Conservation (phyloP, 1,140 invertebrate species). For the Melipona quadrifasciata region DNA sequence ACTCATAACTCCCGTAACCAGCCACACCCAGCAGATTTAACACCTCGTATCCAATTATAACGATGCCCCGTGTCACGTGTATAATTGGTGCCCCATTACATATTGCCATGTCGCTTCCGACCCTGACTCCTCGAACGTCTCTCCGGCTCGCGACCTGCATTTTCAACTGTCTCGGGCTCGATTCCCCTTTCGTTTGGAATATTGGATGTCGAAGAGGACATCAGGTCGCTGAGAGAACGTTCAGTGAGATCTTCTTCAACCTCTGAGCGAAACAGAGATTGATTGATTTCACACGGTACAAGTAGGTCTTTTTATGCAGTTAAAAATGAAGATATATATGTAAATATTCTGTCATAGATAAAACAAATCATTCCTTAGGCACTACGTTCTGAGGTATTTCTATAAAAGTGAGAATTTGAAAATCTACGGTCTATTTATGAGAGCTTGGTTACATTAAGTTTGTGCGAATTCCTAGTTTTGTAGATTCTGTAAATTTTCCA, state of each 20-base stretch:
- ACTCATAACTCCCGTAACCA: constrained; percentile 69
- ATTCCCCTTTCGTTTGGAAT: neutral
- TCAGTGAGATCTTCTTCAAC: neutral
- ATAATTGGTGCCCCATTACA: constrained; percentile 57
- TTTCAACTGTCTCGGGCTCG: neutral
- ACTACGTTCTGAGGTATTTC: no score
- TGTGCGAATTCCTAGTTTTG: no score
- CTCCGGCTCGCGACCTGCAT: neutral
- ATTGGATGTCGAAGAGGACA: neutral
- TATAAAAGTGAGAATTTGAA: no score
- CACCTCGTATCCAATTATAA: constrained; percentile 74
- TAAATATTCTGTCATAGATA: no score
- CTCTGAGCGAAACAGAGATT: neutral
- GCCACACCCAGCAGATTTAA: constrained; percentile 74
- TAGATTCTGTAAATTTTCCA: no score
- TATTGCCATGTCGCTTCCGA: constrained; percentile 45
- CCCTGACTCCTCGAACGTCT: neutral
- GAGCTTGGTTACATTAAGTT: no score
- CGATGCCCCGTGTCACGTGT: constrained; percentile 58
- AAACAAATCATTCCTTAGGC: no score
- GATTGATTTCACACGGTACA: neutral
- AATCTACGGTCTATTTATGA: no score
- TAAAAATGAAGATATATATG: no score
- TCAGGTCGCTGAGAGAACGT: neutral
- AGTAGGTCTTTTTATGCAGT: no score